phyloP scores from a whole-genome alignment of 2,797 vertebrate genomes.

The Lacerta agilis region DNA sequence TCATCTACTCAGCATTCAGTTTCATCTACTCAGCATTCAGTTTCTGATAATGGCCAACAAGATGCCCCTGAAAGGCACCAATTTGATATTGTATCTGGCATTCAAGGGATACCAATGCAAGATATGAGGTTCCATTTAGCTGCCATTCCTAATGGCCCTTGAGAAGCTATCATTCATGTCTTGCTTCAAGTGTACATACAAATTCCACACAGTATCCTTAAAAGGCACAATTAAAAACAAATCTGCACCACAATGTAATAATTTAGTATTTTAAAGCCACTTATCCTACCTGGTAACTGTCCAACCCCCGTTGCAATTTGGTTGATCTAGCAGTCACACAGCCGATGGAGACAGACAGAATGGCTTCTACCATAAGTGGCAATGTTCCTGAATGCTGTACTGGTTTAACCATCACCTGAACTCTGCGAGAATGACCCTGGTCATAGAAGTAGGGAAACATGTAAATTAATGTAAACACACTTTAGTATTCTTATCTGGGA shows the following conservation, averaged over 20 bases:
- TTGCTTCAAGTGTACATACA: fast-evolving
- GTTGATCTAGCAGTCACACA: constrained; percentile 92
- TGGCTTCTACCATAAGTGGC: constrained; percentile 94
- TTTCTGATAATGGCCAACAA: neutral
- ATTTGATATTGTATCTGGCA: neutral
- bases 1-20: too few relatives aligned
- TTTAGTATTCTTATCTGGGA: fast-evolving
- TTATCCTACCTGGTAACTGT: constrained; percentile 95
- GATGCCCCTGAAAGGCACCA: neutral
- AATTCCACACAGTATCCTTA: neutral
- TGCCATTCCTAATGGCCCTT: neutral
- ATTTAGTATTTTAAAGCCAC: neutral
- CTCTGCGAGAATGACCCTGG: constrained; percentile 94
- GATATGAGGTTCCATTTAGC: neutral
- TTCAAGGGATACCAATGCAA: neutral
- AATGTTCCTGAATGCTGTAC: constrained; percentile 94
- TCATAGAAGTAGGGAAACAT: neutral
- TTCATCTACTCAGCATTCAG: neutral
- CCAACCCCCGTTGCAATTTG: constrained; percentile 94
- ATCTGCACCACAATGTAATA: neutral
- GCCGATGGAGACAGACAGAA: constrained; percentile 92
- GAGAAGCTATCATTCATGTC: neutral
- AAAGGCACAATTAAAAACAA: neutral
- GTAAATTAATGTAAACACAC: constrained; percentile 23
- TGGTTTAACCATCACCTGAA: constrained; percentile 91